Conservation (phyloP, 2,797 vertebrate genomes). For the Sylvia borin region DNA sequence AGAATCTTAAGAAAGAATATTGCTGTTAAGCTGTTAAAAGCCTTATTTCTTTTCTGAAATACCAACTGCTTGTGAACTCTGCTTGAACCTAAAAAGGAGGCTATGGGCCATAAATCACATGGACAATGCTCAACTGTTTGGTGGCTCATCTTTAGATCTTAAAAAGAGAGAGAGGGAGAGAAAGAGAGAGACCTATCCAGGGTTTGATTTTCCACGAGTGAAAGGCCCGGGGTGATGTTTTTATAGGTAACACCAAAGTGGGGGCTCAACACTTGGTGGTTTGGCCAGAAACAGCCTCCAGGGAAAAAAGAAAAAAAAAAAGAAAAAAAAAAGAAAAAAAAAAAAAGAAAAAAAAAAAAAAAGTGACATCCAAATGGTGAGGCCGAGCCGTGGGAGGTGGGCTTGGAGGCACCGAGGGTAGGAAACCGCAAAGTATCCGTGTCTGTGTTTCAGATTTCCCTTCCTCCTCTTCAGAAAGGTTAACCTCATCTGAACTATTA, state of each 20-base stretch:
- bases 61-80: conserved; percentile 85
- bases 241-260: conserved; percentile 59
- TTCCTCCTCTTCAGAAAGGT: not conserved
- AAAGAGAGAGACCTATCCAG: conserved; percentile 58
- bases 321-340: too few relatives aligned
- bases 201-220: conserved; percentile 63
- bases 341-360: not conserved
- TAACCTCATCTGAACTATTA: conserved; percentile 45
- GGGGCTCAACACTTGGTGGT: conserved; percentile 36
- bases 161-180: conserved; percentile 52
- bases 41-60: conserved; percentile 81
- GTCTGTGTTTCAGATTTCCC: conserved; percentile 52
- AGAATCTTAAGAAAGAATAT: conserved; percentile 71
- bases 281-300: conserved; percentile 33
- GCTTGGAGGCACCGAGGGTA: not conserved
- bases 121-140: conserved; percentile 86
- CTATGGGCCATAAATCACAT: conserved; percentile 85
- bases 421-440: conserved; percentile 26
- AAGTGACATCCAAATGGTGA: conserved; percentile 45
- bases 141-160: conserved; percentile 82
- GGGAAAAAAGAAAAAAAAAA: not conserved
- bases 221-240: conserved; percentile 46
- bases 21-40: conserved; percentile 71
- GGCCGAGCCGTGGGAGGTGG: conserved; percentile 18
- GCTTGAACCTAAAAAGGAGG: conserved; percentile 85